A percentile compares a stretch with the other conserved stretches of the same genome.
Conservation (phyloP, 1,140 invertebrate genomes). For the Saccostrea echinata region DNA sequence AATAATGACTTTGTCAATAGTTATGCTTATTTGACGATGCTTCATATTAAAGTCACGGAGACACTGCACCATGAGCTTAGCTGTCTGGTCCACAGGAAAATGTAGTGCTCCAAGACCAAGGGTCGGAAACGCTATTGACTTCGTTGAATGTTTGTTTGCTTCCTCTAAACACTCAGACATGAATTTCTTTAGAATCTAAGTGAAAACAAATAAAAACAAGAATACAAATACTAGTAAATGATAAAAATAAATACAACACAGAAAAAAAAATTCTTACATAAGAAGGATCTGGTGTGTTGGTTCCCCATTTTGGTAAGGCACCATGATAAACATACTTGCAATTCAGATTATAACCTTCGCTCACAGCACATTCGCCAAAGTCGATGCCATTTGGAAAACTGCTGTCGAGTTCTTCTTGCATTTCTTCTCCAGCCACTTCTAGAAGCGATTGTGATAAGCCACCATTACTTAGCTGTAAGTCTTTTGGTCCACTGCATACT, state of each 20-base stretch:
- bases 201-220: not conserved
- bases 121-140: slow-evolving; percentile 58
- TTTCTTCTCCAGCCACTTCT: slow-evolving; percentile 15
- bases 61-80: slow-evolving; percentile 47
- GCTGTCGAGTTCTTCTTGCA: slow-evolving; percentile 38
- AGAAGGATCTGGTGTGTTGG: not conserved
- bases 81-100: slow-evolving; percentile 54
- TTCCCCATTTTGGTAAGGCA: slow-evolving; percentile 47
- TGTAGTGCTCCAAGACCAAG: slow-evolving; percentile 58
- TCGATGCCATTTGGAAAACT: slow-evolving; percentile 15
- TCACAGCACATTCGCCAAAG: slow-evolving; percentile 34
- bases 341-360: not conserved
- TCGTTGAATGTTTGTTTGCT: slow-evolving; percentile 47
- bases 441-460: slow-evolving; percentile 40
- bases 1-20: slow-evolving; percentile 41
- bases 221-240: too few relatives aligned
- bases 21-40: slow-evolving; percentile 9
- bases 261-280: slow-evolving; percentile 2
- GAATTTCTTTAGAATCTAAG: slow-evolving; percentile 59
- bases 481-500: slow-evolving; percentile 32
- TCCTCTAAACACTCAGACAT: slow-evolving; percentile 57
- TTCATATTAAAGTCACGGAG: slow-evolving; percentile 49
- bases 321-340: slow-evolving; percentile 40
- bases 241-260: not conserved
- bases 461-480: slow-evolving; percentile 37